Conservation (phyloP, 2,888 invertebrate genomes). For the Drosophila demipolita region DNA sequence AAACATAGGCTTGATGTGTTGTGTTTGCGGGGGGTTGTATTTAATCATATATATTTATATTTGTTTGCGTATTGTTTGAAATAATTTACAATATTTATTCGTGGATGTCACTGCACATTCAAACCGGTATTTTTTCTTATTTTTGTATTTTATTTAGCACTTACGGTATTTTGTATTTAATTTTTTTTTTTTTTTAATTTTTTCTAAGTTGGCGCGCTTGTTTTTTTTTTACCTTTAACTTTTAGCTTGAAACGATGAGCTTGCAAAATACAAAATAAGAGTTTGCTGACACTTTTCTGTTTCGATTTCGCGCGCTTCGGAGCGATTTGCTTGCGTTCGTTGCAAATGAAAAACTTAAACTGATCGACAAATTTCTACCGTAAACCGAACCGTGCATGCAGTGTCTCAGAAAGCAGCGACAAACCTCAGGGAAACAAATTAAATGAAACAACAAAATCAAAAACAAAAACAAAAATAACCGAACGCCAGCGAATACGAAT, state of each 20-base stretch:
- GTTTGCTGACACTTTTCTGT: slow-evolving; percentile 40
- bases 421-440: slow-evolving; percentile 37
- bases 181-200: slow-evolving; percentile 5
- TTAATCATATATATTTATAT: slow-evolving; percentile 32
- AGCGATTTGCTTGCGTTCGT: slow-evolving; percentile 80
- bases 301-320: slow-evolving; percentile 64
- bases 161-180: slow-evolving; percentile 19
- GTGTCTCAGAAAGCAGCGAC: slow-evolving; percentile 73
- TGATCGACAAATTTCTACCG: slow-evolving; percentile 85
- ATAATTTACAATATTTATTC: slow-evolving; percentile 61
- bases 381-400: slow-evolving; percentile 56
- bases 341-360: slow-evolving; percentile 84
- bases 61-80: slow-evolving; percentile 41
- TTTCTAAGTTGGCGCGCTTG: slow-evolving; percentile 55
- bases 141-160: slow-evolving; percentile 46
- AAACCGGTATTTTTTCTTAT: slow-evolving; percentile 55
- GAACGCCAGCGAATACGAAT: slow-evolving; percentile 53
- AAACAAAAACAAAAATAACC: slow-evolving; percentile 46
- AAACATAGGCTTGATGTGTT: slow-evolving; percentile 47
- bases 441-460: slow-evolving; percentile 31
- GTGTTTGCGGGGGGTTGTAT: slow-evolving; percentile 14
- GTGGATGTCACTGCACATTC: slow-evolving; percentile 57
- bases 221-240: slow-evolving; percentile 18
- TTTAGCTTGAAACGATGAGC: slow-evolving; percentile 3
- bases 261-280: slow-evolving; percentile 29